Evolutionary conservation across 2,113 vertebrate genomes (phyloP).

Genomic region (Hyla sarda): DNA sequence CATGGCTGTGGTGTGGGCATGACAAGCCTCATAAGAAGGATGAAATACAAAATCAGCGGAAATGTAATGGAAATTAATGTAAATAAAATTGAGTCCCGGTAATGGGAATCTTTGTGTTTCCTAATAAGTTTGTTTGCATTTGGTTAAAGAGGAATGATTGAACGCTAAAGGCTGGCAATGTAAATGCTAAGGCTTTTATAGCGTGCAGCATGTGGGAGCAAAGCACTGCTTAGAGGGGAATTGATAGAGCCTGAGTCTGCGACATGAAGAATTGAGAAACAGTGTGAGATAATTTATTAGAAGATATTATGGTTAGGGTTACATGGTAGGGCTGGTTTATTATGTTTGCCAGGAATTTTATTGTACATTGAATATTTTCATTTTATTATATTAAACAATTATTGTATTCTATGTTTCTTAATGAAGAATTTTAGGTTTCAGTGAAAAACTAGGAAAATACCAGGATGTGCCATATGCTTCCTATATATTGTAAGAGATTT

Average conservation of each 20-base stretch:
- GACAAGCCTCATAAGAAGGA: background rate
- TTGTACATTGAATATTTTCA: background rate
- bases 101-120: conserved; percentile 25
- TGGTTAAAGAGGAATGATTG: conserved; percentile 4
- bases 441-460: background rate
- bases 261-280: background rate
- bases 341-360: background rate
- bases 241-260: background rate
- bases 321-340: background rate
- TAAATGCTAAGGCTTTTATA: background rate
- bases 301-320: background rate
- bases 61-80: conserved; percentile 31
- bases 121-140: conserved; percentile 37
- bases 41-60: conserved; percentile 24
- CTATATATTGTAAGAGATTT: too few species aligned
- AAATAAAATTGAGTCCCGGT: conserved; percentile 24
- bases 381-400: background rate
- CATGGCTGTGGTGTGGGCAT: background rate
- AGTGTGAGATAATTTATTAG: background rate
- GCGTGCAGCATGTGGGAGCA: background rate
- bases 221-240: background rate
- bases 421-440: too few species aligned
- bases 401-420: background rate
- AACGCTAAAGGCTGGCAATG: background rate
- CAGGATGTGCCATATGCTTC: too few species aligned